Evolutionary conservation across 2,113 vertebrate species (phyloP).

Genomic region (Lepus timidus): DNA sequence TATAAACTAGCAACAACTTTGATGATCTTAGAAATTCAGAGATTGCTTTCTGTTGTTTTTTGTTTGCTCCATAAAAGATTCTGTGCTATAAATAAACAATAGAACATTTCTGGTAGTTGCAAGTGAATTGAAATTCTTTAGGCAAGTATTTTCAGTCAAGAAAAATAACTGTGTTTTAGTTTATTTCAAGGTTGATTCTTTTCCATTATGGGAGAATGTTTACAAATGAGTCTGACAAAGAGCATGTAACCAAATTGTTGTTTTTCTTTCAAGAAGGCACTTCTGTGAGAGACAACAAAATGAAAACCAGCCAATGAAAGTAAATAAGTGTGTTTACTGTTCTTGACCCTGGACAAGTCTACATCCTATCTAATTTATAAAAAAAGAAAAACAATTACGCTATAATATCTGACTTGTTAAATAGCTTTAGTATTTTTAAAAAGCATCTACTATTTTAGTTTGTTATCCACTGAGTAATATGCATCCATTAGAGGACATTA

Average conservation of each 20-base stretch:
- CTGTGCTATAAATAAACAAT: slow-evolving; percentile 56
- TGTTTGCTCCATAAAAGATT: slow-evolving; percentile 13
- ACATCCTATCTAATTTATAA: slow-evolving; percentile 25
- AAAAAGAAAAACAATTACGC: slow-evolving; percentile 4
- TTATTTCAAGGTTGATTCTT: slow-evolving; percentile 71
- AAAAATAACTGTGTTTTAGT: slow-evolving; percentile 70
- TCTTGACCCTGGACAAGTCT: not conserved
- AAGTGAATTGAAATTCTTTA: slow-evolving; percentile 66
- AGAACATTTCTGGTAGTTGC: slow-evolving; percentile 25
- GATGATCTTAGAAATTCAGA: slow-evolving; percentile 35
- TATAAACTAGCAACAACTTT: not conserved
- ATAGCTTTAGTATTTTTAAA: not conserved
- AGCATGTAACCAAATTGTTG: slow-evolving; percentile 32
- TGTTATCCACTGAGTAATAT: not conserved
- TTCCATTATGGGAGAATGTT: slow-evolving; percentile 61
- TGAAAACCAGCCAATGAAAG: slow-evolving; percentile 35
- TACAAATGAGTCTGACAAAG: slow-evolving; percentile 72
- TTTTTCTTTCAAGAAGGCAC: slow-evolving; percentile 60
- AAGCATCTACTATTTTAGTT: not conserved
- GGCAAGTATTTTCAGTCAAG: slow-evolving; percentile 46
- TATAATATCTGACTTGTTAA: not conserved
- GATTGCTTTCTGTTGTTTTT: slow-evolving; percentile 28
- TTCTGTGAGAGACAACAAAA: slow-evolving; percentile 59
- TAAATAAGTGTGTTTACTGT: slow-evolving; percentile 55
- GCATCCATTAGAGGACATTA: not conserved